Base-by-base conservation (phyloP, 2,113 vertebrate species). In the Pelvicachromis taeniatus region DNA sequence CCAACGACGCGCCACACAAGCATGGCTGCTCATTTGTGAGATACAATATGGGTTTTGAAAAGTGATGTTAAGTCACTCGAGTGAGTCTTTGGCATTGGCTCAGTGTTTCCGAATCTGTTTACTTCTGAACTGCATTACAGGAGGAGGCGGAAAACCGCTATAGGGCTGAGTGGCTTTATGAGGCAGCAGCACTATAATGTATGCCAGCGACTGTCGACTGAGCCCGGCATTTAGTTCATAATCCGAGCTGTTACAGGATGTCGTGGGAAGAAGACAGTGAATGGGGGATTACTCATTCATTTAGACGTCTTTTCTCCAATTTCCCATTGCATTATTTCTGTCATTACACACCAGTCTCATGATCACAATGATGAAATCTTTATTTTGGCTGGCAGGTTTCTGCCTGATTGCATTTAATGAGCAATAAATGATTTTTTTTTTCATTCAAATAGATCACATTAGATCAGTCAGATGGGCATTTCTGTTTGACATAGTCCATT, bases 391-490 rank as follows among this genome's bases (percentile, higher is more conserved):
- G 87, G 89, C 63, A 80, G 53, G 70, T 93, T 94, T 93, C 88
- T 92, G 94, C 93, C 80, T 91, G 92, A 94, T 95, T 95, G 89
- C 87, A 91, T 90, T 94, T 93, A 95, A 95, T 92, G 90, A 93
- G 90, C 87, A 85, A 88, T 88, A 92, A 90, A 92, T 87, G 82
- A 88, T 26, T 52, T 61, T 78, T 70, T 86, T 92, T 89, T 70
- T 83, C 90, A 78, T 90, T 94, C 85, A 88, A 83, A 94, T 53
- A 82, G 83, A 88, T 88, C 78, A 88, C 52, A 78, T 89, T 84
- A 89, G 91, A 91, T 86, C 88, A 89, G 90, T 90, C 90, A 87
- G 89, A 92, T 70, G 91, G 92, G 91, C 88, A 84, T 92, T 90
- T 80, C 10, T 21, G 73, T 92, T 86, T 84, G 80, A 87, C 85